A percentile compares a stretch with the other conserved stretches of the same genome.
Evolutionary conservation across 1,140 invertebrate genomes (phyloP).

Genomic region (Drosophila leontia): DNA sequence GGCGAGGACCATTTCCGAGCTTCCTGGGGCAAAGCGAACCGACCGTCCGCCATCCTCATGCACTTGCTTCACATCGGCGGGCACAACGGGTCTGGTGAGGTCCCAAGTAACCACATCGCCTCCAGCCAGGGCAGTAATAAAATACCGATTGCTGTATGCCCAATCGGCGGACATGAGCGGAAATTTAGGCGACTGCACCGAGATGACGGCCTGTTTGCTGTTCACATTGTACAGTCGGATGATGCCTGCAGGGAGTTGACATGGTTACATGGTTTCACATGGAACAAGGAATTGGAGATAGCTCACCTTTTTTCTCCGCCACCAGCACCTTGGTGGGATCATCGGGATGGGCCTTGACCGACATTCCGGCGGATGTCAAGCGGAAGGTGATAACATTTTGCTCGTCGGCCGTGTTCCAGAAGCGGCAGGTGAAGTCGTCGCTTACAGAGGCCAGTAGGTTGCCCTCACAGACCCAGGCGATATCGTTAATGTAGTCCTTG

Average conservation of each 20-base stretch:
- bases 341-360: constrained; percentile 89
- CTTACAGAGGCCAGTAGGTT: constrained; percentile 90
- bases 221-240: constrained; percentile 90
- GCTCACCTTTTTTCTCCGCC: constrained; percentile 89
- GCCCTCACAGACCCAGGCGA: constrained; percentile 90
- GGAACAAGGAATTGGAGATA: fast-evolving
- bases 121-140: constrained; percentile 87
- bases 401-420: constrained; percentile 88
- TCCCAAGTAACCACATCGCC: constrained; percentile 89
- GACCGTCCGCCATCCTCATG: constrained; percentile 87
- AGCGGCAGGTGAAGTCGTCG: constrained; percentile 90
- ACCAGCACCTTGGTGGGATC: constrained; percentile 91
- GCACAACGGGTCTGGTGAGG: constrained; percentile 87
- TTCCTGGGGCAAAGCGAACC: constrained; percentile 86
- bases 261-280: too few relatives aligned
- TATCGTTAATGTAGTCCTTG: constrained; percentile 89
- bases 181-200: constrained; percentile 88
- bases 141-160: constrained; percentile 87
- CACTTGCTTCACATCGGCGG: constrained; percentile 86
- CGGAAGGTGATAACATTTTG: constrained; percentile 87
- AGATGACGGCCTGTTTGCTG: constrained; percentile 89
- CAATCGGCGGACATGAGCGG: constrained; percentile 90
- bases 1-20: constrained; percentile 86
- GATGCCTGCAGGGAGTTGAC: constrained; percentile 62
- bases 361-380: constrained; percentile 89